Base-by-base conservation (phyloP, 2,888 invertebrate genomes). In the Theretra japonica region DNA sequence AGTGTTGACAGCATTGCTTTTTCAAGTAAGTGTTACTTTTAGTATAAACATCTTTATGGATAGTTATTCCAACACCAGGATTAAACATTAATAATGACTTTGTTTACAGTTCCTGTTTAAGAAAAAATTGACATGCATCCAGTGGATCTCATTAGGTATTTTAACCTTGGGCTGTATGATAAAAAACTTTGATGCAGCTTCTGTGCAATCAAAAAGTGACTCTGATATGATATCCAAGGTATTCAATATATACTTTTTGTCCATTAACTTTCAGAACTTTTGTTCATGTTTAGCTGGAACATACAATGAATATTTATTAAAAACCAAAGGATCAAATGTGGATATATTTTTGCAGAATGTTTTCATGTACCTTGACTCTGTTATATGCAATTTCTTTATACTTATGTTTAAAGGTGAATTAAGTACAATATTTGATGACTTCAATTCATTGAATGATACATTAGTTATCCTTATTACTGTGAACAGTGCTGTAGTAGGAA, bases 241-340 rank as follows among this genome's bases (percentile, higher is more conserved):
- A 82, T 94, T 90, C 82, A 96, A 95, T 79, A 89, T 96, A 48
- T 96, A 96, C 81, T 96, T 96, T 41, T 77, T 96, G 41, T 95
- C 96, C 48, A 96, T 96, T 73, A 93, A 96, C 75, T 95, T 97
- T 25, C 97, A 99, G 95, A 97, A 97, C 69, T 95, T 98, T 76
- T 98, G 97, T 85, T 99, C 99, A 0, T 99, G 99, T 81, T 92
- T 98, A 74, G 99, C 99, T 0, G 99, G 99, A 7, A 99, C 99
- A 4, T 99, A 99, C 89, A 99, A 99, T 87, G 99, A 99, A 87
- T 98, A 98, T 90, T 94, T 99, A 70, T 93, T 99, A 4, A 99
- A 99, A 93, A 97, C 97, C 41, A 96, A 96, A 80, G 98, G 98
- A 23, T 96, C 96, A 3, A 96, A 97, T 77, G 97, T 98, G 0